Evolutionary conservation across 30 jellyfish, hydroid and myxozoan species (phyloP).

Genomic region (Mastigias papua): DNA sequence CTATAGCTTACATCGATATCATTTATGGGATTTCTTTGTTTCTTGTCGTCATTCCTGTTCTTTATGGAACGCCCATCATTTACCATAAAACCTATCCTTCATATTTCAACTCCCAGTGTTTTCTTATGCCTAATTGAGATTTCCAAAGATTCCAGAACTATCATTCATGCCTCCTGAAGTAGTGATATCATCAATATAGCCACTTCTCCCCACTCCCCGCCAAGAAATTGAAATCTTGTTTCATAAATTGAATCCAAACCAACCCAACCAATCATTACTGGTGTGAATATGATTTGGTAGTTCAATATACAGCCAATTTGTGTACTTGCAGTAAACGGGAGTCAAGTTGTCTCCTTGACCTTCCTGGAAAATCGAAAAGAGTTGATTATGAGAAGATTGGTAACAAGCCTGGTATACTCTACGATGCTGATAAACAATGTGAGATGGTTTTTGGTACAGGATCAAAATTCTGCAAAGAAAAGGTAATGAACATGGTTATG

Average conservation of each 20-base stretch:
- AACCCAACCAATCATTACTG: too few species aligned
- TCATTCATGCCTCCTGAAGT: not conserved
- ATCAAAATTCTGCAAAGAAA: constrained; percentile 86
- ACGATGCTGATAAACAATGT: constrained; percentile 95
- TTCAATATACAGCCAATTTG: not conserved
- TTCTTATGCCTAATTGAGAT: not conserved
- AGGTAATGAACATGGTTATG: not conserved
- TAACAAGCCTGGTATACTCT: constrained; percentile 86
- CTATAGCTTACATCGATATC: too few species aligned
- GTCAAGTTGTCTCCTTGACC: constrained; percentile 88
- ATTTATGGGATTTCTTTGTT: too few species aligned
- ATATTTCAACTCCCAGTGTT: not conserved
- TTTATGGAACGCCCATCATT: too few species aligned
- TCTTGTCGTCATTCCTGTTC: too few species aligned
- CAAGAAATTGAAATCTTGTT: too few species aligned
- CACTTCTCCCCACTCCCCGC: too few species aligned
- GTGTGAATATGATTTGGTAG: too few species aligned
- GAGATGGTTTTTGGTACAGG: constrained; percentile 98
- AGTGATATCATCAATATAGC: too few species aligned
- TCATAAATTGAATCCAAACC: too few species aligned
- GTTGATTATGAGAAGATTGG: constrained; percentile 93
- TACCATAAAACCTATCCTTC: not conserved
- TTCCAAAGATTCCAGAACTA: too few species aligned
- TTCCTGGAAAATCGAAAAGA: constrained; percentile 80
- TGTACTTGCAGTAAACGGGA: constrained; percentile 75